A percentile compares a stretch with the other conserved stretches of the same genome.
These are phyloP conservation scores for Ladona fulva DNA, from an alignment of 1,140 invertebrate genomes.

Conservation along the genomic window DNA sequence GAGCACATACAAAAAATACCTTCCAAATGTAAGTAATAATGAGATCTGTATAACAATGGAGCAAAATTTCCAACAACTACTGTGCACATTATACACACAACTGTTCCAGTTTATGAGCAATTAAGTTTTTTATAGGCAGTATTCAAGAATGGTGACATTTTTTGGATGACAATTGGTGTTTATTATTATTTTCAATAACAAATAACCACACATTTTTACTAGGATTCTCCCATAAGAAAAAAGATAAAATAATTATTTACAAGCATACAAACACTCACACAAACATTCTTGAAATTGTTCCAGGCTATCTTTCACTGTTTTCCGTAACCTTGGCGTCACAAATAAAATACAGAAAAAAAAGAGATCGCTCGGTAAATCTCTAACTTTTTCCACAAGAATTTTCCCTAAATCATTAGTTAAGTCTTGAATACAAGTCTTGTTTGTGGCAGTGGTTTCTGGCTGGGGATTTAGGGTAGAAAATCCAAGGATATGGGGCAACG, in stretches of 20 bases:
- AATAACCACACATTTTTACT: neutral
- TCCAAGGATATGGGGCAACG: neutral
- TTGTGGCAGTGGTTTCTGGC: neutral
- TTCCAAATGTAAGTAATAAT: neutral
- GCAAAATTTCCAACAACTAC: neutral
- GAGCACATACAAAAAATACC: neutral
- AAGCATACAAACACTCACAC: neutral
- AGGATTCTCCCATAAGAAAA: neutral
- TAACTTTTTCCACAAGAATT: neutral
- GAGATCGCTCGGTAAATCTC: neutral
- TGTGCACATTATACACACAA: neutral
- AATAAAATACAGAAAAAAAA: neutral
- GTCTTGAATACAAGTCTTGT: conserved; percentile 9
- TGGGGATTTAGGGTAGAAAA: neutral
- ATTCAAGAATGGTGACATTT: neutral
- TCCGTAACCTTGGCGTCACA: neutral
- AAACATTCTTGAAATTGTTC: neutral
- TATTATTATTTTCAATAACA: neutral
- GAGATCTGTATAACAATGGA: conserved; percentile 1
- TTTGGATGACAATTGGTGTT: neutral
- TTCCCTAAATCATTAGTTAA: neutral
- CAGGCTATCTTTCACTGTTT: neutral
- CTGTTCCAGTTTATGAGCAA: neutral
- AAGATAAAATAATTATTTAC: conserved; percentile 1
- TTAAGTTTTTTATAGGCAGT: neutral